Evolutionary conservation across 2,888 invertebrate genomes (phyloP).

Genomic region (Hyppa rectilinea): DNA sequence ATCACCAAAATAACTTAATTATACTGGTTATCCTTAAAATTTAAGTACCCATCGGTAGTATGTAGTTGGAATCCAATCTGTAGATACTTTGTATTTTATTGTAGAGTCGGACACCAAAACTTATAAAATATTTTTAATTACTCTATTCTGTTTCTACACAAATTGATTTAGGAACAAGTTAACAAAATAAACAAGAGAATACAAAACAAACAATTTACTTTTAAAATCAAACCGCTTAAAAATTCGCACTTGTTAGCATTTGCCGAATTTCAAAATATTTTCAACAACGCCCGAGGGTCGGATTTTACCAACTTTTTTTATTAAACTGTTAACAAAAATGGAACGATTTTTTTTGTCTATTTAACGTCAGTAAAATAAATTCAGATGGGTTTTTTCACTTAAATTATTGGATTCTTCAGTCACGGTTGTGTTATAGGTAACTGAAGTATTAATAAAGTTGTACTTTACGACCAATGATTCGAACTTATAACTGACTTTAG

Average conservation of each 20-base stretch:
- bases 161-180: not conserved
- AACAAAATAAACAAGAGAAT: not conserved
- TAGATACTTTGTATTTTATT: not conserved
- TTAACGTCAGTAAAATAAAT: constrained; percentile 18
- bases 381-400: constrained; percentile 8
- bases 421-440: not conserved
- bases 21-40: not conserved
- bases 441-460: not conserved
- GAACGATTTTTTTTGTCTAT: constrained; percentile 18
- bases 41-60: not conserved
- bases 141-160: not conserved
- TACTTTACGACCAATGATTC: not conserved
- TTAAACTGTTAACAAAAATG: constrained; percentile 40
- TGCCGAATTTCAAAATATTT: constrained; percentile 34
- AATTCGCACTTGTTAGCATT: constrained; percentile 41
- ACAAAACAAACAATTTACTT: constrained; percentile 28
- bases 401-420: not conserved
- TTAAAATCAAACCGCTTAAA: constrained; percentile 30
- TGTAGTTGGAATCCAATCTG: not conserved
- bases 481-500: not conserved
- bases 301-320: constrained; percentile 46
- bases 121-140: not conserved
- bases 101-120: not conserved
- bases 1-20: no score
- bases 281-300: constrained; percentile 23